Conservation (phyloP, 2,113 vertebrate genomes). For the Pluvianellus socialis region DNA sequence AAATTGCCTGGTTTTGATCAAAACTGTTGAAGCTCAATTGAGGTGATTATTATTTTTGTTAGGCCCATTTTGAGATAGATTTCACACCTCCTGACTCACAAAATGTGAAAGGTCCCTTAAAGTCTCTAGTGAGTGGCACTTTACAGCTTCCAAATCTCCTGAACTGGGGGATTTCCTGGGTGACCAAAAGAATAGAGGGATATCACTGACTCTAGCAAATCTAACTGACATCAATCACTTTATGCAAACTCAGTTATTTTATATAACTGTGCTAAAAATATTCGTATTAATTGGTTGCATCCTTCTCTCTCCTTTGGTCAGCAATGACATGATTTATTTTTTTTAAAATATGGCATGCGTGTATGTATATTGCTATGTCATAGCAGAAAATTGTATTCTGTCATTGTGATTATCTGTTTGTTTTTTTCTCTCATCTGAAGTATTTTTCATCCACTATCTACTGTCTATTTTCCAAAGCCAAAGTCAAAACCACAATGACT, state of each 20-base stretch:
- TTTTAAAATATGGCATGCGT: neutral
- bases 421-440: neutral
- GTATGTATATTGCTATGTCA: neutral
- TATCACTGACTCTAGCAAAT: neutral
- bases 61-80: neutral
- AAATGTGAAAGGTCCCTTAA: neutral
- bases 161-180: neutral
- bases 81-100: neutral
- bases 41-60: neutral
- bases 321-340: neutral
- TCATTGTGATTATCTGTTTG: neutral
- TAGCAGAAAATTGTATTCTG: neutral
- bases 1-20: neutral
- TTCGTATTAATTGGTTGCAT: neutral
- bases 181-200: neutral
- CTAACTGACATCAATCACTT: neutral
- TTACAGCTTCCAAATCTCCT: neutral
- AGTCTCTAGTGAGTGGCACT: neutral
- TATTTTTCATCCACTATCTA: neutral
- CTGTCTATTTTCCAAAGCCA: neutral
- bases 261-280: neutral
- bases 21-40: neutral
- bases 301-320: neutral
- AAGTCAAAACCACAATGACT: neutral
- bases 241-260: neutral